Evolutionary conservation across 2,888 invertebrate species (phyloP), one percentile per base, ranked within the genome.

Genomic region (Chloroclystis v-ata): DNA sequence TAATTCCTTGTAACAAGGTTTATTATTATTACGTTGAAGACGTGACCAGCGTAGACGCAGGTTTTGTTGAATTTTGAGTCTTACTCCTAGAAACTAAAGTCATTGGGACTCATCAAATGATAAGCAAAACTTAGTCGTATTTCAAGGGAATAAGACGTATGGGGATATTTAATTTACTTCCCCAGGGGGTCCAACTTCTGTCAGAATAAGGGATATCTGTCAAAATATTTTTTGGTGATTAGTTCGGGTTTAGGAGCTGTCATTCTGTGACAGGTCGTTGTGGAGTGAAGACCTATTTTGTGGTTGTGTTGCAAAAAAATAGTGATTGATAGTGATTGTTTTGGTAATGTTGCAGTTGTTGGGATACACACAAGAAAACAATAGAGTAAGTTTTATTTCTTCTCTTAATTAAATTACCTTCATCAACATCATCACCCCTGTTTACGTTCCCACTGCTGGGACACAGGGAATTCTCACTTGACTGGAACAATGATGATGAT

Each of bases 181-280:
- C 3, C 10, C 63, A 75, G 77, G 81, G 82, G 82, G 80, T 78
- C 79, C 72, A 63, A 48, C 62, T 69, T 66, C 74, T 75, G 76
- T 77, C 78, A 79, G 69, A 62, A 63, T 68, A 69, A 72, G 75
- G 66, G 62, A 69, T 76, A 80, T 75, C 72, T 76, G 80, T 84
- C 83, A 79, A 78, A 80, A 75, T 67, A 67, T 77, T 78, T 78
- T 73, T 77, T 75, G 35, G 42, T 47, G 50, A 76, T 79, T 78
- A 67, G 76, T 71, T 76, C 79, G 77, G 81, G 82, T 57, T 47
- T 54, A 45, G 39, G 47, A 35, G 43, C 53, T 63, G 60, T 61
- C 73, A 79, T 75, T 78, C 61, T 64, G 69, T 67, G 67, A 63
- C 69, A 61, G 69, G 50, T 58, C 62, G 63, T 69, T 59, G 66